Conservation (phyloP, 2,888 invertebrate genomes). For the Pharmacophagus antenor region DNA sequence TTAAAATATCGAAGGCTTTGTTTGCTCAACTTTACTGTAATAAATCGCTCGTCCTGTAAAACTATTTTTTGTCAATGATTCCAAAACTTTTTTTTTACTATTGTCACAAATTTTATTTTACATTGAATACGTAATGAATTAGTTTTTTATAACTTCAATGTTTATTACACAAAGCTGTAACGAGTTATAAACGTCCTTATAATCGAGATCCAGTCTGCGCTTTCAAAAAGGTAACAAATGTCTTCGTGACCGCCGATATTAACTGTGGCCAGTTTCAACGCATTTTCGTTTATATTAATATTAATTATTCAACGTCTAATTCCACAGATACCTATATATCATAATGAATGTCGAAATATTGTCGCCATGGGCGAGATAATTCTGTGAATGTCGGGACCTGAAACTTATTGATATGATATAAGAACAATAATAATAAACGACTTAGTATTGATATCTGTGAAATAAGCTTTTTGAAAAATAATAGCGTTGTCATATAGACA, state of each 20-base stretch:
- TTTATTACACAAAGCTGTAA: background rate
- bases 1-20: too few species aligned
- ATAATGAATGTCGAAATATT: slow-evolving; percentile 44
- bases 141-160: background rate
- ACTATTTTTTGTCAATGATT: too few species aligned
- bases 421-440: slow-evolving; percentile 24
- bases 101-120: too few species aligned
- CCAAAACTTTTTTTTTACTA: too few species aligned
- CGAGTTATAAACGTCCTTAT: slow-evolving; percentile 4
- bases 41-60: too few species aligned
- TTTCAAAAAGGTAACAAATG: slow-evolving; percentile 30
- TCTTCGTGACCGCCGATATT: slow-evolving; percentile 26
- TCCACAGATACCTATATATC: slow-evolving; percentile 42
- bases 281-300: slow-evolving; percentile 28
- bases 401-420: slow-evolving; percentile 29
- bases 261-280: slow-evolving; percentile 10
- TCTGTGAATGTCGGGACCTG: slow-evolving; percentile 23
- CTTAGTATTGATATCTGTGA: slow-evolving; percentile 27
- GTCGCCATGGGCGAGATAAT: slow-evolving; percentile 41
- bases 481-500: background rate
- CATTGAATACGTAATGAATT: background rate
- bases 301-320: slow-evolving; percentile 39
- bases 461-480: slow-evolving; percentile 22
- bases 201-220: slow-evolving; percentile 19
- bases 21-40: too few species aligned